Percentiles rank a stretch among this genome's conserved stretches.
Evolutionary conservation across 1,140 invertebrate genomes (phyloP).

Genomic region (Achroia grisella): DNA sequence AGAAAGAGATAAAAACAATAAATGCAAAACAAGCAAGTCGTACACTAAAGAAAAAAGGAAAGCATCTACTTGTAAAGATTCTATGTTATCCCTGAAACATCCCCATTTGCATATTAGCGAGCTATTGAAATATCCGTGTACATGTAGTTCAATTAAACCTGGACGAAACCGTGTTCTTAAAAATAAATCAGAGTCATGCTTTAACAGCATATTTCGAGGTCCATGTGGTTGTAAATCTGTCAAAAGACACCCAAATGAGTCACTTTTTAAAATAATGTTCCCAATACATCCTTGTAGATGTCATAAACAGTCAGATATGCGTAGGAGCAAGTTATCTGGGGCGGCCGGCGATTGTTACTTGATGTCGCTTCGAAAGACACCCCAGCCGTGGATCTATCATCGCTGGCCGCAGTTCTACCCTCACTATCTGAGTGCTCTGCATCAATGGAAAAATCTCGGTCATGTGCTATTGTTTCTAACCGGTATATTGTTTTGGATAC

Average conservation of each 20-base stretch:
- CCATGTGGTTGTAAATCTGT: not conserved
- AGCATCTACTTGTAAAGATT: too few species aligned
- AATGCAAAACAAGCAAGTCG: not conserved
- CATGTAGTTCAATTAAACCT: not conserved
- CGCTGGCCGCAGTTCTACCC: conserved; percentile 28
- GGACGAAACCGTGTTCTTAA: not conserved
- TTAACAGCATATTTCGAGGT: not conserved
- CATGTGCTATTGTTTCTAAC: conserved; percentile 16
- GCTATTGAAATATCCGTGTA: not conserved
- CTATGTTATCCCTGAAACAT: too few species aligned
- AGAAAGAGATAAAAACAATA: not conserved
- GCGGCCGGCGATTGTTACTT: conserved; percentile 27
- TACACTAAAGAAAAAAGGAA: not conserved
- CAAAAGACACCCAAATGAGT: not conserved
- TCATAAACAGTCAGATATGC: not conserved
- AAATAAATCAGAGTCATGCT: not conserved
- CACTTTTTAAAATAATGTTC: not conserved
- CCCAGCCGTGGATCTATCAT: conserved; percentile 25
- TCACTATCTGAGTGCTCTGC: conserved; percentile 15
- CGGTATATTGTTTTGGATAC: conserved; percentile 27
- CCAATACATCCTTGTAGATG: not conserved
- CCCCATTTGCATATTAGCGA: not conserved
- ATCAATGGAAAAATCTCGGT: conserved; percentile 18
- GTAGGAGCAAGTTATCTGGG: not conserved
- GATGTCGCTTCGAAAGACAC: conserved; percentile 23